Percentiles rank a stretch among this genome's conserved stretches.
phyloP scores from a whole-genome alignment of 2,888 invertebrate species.

The Macrosiphum euphorbiae region DNA sequence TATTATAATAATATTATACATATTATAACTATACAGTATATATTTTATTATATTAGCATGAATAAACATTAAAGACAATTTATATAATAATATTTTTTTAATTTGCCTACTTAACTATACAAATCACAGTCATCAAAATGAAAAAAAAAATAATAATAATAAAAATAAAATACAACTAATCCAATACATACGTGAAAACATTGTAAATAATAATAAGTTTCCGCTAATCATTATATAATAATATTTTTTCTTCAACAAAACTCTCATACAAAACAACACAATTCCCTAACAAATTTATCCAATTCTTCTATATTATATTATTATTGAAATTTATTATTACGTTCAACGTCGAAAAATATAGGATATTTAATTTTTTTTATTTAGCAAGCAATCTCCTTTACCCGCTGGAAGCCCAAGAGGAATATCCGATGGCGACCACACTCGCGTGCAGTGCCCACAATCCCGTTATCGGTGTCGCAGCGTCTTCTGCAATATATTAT shows the following conservation, averaged over 20 bases:
- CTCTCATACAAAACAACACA: slow-evolving; percentile 28
- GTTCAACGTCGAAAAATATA: slow-evolving; percentile 10
- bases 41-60: slow-evolving; percentile 48
- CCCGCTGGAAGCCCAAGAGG: slow-evolving; percentile 48
- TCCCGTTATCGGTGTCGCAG: background rate
- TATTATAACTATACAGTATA: slow-evolving; percentile 57
- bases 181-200: slow-evolving; percentile 1
- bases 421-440: slow-evolving; percentile 34
- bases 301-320: background rate
- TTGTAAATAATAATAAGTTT: slow-evolving; percentile 6
- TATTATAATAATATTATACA: slow-evolving; percentile 21
- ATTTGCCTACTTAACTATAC: slow-evolving; percentile 64
- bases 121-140: slow-evolving; percentile 64
- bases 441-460: background rate
- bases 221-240: background rate
- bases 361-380: background rate
- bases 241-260: slow-evolving; percentile 29
- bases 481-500: background rate
- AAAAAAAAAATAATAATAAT: slow-evolving; percentile 46
- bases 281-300: slow-evolving; percentile 36
- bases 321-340: background rate
- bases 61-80: slow-evolving; percentile 61
- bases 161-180: slow-evolving; percentile 22
- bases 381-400: slow-evolving; percentile 31
- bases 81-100: slow-evolving; percentile 35